Evolutionary conservation across 30 jellyfish, hydroid and myxozoan genomes (phyloP), one percentile per base, ranked within the genome.

Genomic region (Aurelia aurita): DNA sequence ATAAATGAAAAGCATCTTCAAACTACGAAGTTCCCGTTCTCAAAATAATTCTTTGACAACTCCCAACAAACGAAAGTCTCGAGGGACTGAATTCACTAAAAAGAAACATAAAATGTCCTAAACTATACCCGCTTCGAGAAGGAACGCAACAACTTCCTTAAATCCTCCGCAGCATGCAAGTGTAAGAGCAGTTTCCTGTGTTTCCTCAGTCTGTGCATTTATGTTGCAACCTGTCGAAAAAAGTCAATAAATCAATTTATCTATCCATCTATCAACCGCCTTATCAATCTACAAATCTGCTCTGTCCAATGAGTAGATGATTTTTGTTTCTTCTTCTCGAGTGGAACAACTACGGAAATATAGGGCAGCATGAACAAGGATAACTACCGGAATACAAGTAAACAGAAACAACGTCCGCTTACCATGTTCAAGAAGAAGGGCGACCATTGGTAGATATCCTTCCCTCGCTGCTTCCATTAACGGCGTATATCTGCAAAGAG

Each of bases 401-500:
- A 39, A 39, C 0, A 39, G 14, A 35, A 35, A 6, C 47, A 35
- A 4, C 0, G 47, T 22, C 19, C 6, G 62, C 96, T 3, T 25
- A 93, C 98, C 97, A 72, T 93, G 96, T 76, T 88, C 98, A 13
- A 89, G 64, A 39, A 93, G 80, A 22, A 93, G 89, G 3, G 89
- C 98, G 32, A 93, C 98, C 98, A 93, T 93, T 58, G 98, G 98
- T 27, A 93, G 45, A 81, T 78, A 93, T 28, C 99, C 99, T 81
- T 95, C 99, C 43, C 99, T 59, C n/a, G 97, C 96, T 0, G 99
- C 99, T 79, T 95, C 99, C 99, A 95, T 95, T 60, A 95, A 63
- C 46, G 99, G 99, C 9, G 99, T 95, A 67, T 84, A 95, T 11
- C 98, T 93, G 59, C 3, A 63, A 15, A 64, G 12, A 64, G 21